phyloP scores from a whole-genome alignment of 2,113 vertebrate genomes.

The Delphinus delphis region DNA sequence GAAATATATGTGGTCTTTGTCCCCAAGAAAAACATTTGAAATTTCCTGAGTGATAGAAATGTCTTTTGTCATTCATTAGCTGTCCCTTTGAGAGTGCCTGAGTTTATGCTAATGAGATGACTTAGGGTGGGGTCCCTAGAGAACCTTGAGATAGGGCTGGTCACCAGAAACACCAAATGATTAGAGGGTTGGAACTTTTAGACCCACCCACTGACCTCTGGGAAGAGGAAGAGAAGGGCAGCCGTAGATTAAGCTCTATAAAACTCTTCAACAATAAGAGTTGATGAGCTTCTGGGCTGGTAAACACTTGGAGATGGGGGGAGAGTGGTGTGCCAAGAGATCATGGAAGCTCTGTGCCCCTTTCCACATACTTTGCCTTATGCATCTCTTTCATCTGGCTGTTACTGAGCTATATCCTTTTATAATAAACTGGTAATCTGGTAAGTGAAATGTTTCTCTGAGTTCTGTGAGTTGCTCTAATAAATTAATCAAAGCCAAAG shows the following conservation, averaged over 20 bases:
- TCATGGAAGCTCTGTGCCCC: background rate
- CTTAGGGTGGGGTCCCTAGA: background rate
- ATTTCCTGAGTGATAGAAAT: background rate
- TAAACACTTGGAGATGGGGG: background rate
- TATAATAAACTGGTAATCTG: background rate
- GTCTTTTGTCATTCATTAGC: background rate
- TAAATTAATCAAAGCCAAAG: background rate
- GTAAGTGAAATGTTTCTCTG: background rate
- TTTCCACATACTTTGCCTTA: background rate
- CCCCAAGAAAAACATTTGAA: background rate
- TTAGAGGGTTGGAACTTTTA: background rate
- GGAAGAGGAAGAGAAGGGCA: background rate
- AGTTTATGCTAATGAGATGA: background rate
- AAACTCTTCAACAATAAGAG: background rate
- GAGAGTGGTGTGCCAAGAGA: background rate
- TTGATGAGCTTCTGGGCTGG: background rate
- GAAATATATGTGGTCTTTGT: background rate
- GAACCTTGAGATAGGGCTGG: background rate
- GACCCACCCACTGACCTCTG: background rate
- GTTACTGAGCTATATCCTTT: background rate
- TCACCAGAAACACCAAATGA: background rate
- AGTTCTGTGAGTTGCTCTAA: too few species aligned
- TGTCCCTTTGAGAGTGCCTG: background rate
- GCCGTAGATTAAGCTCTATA: background rate
- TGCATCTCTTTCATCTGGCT: background rate